Base-by-base conservation (phyloP, 2,797 vertebrate species). In the Esox lucius region DNA sequence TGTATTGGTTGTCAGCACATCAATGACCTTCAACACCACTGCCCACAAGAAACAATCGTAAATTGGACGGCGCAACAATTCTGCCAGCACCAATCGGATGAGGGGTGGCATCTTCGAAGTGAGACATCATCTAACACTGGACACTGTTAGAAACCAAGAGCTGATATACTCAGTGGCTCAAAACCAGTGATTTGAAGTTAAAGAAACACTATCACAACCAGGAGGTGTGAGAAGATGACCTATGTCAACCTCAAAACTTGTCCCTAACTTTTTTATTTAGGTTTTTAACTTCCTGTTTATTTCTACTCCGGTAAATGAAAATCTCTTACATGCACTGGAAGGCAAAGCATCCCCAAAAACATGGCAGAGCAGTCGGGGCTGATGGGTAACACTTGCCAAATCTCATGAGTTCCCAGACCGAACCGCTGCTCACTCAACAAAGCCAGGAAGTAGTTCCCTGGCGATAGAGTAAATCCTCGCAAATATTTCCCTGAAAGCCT, bases 401-500 rank as follows among this genome's bases (percentile, higher is more conserved):
- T 73, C 71, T 75, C 80, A 19, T 0, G 80, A 83, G 84, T 51
- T 75, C 70, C 68, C 53, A 75, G 67, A 24, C 56, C 3, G 22
- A 68, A 66, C 13, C 35, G 22, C 56, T 72, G 31, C 74, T 73
- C 71, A 81, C 42, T 78, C 72, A 87, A 86, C 53, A 73, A 0
- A 48, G 46, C 53, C 67, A 84, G 84, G 77, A 77, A 86, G 80
- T 74, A 70, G 76, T 79, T 80, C 62, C 62, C 73, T 0, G 56
- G 53, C 65, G 70, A 82, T 84, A 78, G 76, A 85, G 78, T 74
- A 70, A 76, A 78, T 80, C 65, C 76, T 75, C 76, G 75, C 42
- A 13, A 46, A 11, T 12, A 46, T 46, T 46, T 84, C 78, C 81
- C 75, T 46, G 71, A 82, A 81, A 86, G 81, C 82, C 86, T 85